These are phyloP conservation scores for Aspiorhynchus laticeps DNA, from an alignment of 2,113 vertebrate genomes.

Conservation along the genomic window DNA sequence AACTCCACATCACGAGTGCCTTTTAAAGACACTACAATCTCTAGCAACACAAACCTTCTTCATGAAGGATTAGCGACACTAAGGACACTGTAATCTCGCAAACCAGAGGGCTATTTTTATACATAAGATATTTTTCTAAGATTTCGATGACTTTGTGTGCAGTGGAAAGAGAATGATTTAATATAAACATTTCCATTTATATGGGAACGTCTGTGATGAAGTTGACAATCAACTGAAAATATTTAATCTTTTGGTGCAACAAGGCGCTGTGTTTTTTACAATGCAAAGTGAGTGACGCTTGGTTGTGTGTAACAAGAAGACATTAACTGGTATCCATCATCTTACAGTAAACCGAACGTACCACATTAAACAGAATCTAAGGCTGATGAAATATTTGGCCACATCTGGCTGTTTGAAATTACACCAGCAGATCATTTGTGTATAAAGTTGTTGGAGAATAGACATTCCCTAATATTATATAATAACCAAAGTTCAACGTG, in stretches of 20 bases:
- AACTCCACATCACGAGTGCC: constrained; percentile 6
- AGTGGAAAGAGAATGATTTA: constrained; percentile 55
- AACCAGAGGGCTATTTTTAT: constrained; percentile 46
- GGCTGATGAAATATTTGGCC: neutral
- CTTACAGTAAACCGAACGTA: neutral
- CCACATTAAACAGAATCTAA: neutral
- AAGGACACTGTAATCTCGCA: constrained; percentile 22
- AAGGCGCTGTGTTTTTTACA: constrained; percentile 64
- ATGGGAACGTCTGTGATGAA: constrained; percentile 67
- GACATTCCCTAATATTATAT: constrained; percentile 13
- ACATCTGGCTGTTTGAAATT: neutral
- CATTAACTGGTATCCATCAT: neutral
- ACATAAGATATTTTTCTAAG: constrained; percentile 28
- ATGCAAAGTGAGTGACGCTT: constrained; percentile 30
- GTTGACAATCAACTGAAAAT: constrained; percentile 82
- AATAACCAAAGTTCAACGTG: neutral
- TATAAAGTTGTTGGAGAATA: neutral
- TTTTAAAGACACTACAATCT: constrained; percentile 10
- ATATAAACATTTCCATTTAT: constrained; percentile 62
- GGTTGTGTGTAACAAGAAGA: neutral
- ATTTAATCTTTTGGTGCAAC: constrained; percentile 61
- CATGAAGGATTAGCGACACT: constrained; percentile 33
- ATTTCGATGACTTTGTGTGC: neutral
- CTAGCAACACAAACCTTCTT: neutral
- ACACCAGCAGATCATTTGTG: neutral